Evolutionary conservation across 2,113 vertebrate species (phyloP).

Genomic region (Muscicapa adusta): DNA sequence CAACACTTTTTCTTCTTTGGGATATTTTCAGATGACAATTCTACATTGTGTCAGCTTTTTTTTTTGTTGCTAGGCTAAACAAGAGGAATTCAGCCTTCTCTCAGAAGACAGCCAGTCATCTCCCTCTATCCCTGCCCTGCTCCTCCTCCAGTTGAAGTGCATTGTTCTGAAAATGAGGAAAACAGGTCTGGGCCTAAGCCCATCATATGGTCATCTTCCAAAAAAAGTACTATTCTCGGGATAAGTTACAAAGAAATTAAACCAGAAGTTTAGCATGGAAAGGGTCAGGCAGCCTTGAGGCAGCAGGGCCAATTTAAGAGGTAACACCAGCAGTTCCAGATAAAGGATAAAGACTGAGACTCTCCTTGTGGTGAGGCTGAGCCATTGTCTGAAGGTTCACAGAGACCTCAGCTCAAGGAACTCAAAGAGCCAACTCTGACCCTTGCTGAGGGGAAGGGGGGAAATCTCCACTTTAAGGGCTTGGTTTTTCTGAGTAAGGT

Average conservation of each 20-base stretch:
- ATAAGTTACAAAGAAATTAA: background rate
- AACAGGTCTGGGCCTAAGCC: background rate
- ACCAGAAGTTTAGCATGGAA: background rate
- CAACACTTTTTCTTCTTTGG: background rate
- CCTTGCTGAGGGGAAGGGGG: background rate
- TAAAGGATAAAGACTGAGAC: background rate
- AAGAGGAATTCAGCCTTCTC: background rate
- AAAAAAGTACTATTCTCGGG: background rate
- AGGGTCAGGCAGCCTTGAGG: background rate
- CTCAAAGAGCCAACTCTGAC: background rate
- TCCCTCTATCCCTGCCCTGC: background rate
- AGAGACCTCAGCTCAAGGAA: background rate
- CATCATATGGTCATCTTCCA: background rate
- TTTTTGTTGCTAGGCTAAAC: background rate
- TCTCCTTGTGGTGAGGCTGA: background rate
- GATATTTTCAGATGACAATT: background rate
- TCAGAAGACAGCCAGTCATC: background rate
- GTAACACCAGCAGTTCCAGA: background rate
- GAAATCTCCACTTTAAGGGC: background rate
- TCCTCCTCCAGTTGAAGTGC: background rate
- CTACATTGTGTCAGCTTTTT: background rate
- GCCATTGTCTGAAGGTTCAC: background rate
- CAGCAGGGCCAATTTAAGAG: background rate
- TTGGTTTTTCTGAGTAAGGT: background rate
- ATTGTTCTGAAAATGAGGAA: background rate